Conservation (phyloP, 2,113 vertebrate genomes). For the Laterallus jamaicensis region DNA sequence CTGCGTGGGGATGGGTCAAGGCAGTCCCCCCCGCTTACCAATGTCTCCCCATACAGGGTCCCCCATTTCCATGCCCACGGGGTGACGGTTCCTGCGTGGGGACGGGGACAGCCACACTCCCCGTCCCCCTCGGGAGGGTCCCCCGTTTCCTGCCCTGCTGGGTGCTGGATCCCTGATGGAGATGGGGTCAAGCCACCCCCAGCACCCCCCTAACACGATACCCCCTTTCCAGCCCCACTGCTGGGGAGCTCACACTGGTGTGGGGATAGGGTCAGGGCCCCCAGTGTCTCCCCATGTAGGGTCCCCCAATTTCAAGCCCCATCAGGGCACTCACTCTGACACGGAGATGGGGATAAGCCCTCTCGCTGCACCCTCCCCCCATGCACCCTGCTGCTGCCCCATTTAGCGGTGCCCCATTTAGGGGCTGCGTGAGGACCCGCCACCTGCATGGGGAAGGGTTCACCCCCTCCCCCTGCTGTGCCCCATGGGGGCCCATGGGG, state of each 20-base stretch:
- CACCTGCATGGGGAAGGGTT: not conserved
- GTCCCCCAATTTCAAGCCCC: not conserved
- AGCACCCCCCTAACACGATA: not conserved
- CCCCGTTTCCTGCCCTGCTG: not conserved
- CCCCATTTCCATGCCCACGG: not conserved
- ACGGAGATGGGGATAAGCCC: not conserved
- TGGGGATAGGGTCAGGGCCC: not conserved
- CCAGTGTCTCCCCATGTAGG: not conserved
- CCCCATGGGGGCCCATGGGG: too few relatives aligned
- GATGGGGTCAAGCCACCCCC: not conserved
- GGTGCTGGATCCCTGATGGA: not conserved
- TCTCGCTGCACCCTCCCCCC: not conserved
- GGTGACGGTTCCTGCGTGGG: not conserved
- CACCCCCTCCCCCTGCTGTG: fast-evolving
- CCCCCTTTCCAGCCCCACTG: not conserved
- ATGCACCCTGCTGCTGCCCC: not conserved
- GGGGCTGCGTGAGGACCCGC: not conserved
- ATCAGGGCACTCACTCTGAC: not conserved
- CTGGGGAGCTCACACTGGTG: not conserved
- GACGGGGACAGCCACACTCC: not conserved
- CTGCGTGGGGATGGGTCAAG: not conserved
- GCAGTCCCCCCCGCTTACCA: not conserved
- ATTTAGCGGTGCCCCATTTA: not conserved
- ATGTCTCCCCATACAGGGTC: not conserved
- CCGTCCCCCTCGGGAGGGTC: too few relatives aligned